Percentiles rank a stretch among this genome's conserved stretches.
Conservation (phyloP, 2,888 invertebrate genomes). For the Icerya purchasi region DNA sequence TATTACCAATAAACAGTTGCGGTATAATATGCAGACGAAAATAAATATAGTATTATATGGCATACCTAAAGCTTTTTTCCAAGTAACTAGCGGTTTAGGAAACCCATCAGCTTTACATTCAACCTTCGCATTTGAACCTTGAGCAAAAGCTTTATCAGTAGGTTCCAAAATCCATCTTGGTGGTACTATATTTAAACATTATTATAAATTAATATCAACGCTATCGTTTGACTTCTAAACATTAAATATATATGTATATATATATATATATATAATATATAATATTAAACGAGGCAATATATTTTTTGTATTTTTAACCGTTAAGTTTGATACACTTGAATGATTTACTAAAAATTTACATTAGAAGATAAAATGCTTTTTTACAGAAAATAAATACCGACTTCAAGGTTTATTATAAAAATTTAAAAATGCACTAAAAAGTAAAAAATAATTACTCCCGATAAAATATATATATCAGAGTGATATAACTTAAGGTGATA, state of each 20-base stretch:
- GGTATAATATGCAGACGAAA: too few species aligned
- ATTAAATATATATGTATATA: background rate
- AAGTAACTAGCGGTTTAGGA: slow-evolving; percentile 79
- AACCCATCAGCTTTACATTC: slow-evolving; percentile 93
- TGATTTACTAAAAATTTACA: too few species aligned
- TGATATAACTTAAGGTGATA: too few species aligned
- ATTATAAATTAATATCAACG: background rate
- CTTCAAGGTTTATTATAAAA: too few species aligned
- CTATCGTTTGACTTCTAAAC: slow-evolving; percentile 3
- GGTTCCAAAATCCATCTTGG: slow-evolving; percentile 91
- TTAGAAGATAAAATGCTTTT: too few species aligned
- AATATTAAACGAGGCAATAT: background rate
- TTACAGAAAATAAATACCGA: too few species aligned
- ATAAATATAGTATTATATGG: too few species aligned
- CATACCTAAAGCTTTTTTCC: slow-evolving; percentile 92
- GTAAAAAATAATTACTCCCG: too few species aligned
- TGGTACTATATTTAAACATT: slow-evolving; percentile 56
- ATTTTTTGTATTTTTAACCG: background rate
- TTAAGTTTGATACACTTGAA: too few species aligned
- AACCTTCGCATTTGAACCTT: slow-evolving; percentile 79
- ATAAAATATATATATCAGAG: too few species aligned
- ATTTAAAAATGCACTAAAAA: too few species aligned
- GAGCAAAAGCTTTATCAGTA: slow-evolving; percentile 83
- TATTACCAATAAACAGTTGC: too few species aligned
- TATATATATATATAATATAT: background rate